phyloP scores from a whole-genome alignment of 2,888 invertebrate species.

The Kuschelorhynchus macadamiae region DNA sequence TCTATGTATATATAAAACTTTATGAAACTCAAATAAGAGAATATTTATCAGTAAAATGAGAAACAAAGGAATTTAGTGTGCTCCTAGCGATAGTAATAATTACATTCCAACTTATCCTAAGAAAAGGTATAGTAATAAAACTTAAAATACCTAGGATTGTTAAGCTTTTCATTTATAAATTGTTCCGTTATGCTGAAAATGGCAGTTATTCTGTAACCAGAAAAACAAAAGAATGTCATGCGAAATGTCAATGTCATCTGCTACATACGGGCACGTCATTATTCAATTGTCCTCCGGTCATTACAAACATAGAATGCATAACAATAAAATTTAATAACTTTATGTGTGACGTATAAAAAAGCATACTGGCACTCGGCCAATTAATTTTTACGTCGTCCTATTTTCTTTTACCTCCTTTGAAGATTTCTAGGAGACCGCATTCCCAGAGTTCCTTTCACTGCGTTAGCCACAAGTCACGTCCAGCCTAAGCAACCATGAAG shows the following conservation, averaged over 20 bases:
- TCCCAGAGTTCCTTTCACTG: slow-evolving; percentile 41
- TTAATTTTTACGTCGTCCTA: slow-evolving; percentile 35
- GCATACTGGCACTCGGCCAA: slow-evolving; percentile 24
- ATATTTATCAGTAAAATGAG: too few relatives aligned
- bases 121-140: too few relatives aligned
- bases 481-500: slow-evolving; percentile 34
- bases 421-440: slow-evolving; percentile 36
- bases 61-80: too few relatives aligned
- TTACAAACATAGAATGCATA: slow-evolving; percentile 4
- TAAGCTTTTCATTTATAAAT: too few relatives aligned
- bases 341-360: slow-evolving; percentile 21
- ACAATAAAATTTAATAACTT: slow-evolving; percentile 28
- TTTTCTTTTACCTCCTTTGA: slow-evolving; percentile 30
- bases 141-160: too few relatives aligned
- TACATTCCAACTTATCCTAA: too few relatives aligned
- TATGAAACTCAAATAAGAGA: too few relatives aligned
- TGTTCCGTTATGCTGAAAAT: neutral
- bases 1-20: too few relatives aligned
- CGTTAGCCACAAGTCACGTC: slow-evolving; percentile 32
- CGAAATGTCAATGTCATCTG: neutral
- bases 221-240: neutral
- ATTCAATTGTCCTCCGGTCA: neutral
- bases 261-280: neutral
- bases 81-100: too few relatives aligned
- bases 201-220: neutral